These are phyloP conservation scores for Mechanitis messenoides DNA, from an alignment of 2,888 invertebrate genomes.

Conservation along the genomic window DNA sequence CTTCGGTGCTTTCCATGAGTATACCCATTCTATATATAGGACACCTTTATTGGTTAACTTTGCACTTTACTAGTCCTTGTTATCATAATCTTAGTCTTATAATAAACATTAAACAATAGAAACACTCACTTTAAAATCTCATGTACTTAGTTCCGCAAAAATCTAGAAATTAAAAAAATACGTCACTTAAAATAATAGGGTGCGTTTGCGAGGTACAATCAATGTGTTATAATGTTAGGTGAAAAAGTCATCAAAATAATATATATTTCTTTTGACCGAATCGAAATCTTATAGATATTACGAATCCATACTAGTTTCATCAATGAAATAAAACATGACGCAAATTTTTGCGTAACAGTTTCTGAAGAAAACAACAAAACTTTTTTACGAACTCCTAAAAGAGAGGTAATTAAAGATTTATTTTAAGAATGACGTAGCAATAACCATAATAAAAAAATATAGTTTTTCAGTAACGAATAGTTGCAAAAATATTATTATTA, in stretches of 20 bases:
- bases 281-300: no score
- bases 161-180: no score
- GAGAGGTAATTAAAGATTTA: no score
- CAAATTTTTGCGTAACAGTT: constrained; percentile 31
- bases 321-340: constrained; percentile 29
- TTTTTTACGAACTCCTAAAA: not conserved
- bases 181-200: constrained; percentile 22
- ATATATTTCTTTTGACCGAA: no score
- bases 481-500: not conserved
- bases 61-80: constrained; percentile 42
- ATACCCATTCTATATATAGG: constrained; percentile 70
- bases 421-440: no score
- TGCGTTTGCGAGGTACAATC: constrained; percentile 38
- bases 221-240: not conserved
- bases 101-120: constrained; percentile 4
- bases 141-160: no score
- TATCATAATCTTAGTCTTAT: constrained; percentile 28
- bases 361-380: constrained; percentile 14
- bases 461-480: not conserved
- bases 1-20: constrained; percentile 69
- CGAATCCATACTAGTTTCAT: constrained; percentile 22
- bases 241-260: not conserved
- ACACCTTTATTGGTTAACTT: constrained; percentile 45
- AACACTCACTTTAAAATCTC: not conserved
- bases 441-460: constrained; percentile 5